phyloP scores from a whole-genome alignment of 2,888 invertebrate genomes.

The Lucinisca nassula region DNA sequence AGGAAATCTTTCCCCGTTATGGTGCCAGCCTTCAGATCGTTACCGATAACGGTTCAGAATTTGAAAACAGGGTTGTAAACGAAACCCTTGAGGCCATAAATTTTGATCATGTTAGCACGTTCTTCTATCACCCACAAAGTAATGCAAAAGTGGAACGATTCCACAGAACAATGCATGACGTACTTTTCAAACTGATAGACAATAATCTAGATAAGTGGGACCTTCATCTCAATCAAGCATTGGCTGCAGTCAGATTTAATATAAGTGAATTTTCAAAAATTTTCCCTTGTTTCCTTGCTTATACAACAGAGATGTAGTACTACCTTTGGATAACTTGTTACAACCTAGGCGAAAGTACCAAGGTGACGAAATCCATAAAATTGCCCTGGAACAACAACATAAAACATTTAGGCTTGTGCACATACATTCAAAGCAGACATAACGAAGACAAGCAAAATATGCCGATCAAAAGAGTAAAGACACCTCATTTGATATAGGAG shows the following conservation, averaged over 20 bases:
- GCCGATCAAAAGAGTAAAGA: conserved; percentile 49
- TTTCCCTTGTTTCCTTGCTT: conserved; percentile 57
- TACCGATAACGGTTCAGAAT: conserved; percentile 44
- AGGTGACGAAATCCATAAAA: conserved; percentile 55
- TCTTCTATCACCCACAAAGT: conserved; percentile 1
- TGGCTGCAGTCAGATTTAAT: conserved; percentile 54
- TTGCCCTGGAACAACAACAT: conserved; percentile 60
- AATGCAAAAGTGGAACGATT: conserved; percentile 35
- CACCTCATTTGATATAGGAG: conserved; percentile 46
- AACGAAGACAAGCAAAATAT: conserved; percentile 52
- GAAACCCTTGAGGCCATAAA: conserved; percentile 25
- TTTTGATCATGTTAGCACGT: conserved; percentile 29
- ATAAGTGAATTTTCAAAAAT: conserved; percentile 41
- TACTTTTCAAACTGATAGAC: conserved; percentile 24
- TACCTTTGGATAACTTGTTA: conserved; percentile 58
- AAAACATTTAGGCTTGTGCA: conserved; percentile 42
- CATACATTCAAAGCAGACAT: conserved; percentile 38
- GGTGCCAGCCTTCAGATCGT: conserved; percentile 13
- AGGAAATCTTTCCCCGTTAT: conserved; percentile 18
- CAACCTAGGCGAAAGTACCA: conserved; percentile 50
- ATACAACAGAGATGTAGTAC: conserved; percentile 52
- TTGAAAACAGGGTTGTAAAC: conserved; percentile 10
- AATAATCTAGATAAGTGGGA: conserved; percentile 50
- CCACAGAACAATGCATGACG: conserved; percentile 35
- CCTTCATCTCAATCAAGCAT: conserved; percentile 48